Percentiles rank a stretch among this genome's conserved stretches.
phyloP scores from a whole-genome alignment of 2,888 invertebrate species.

The Sarcophaga subvicina region DNA sequence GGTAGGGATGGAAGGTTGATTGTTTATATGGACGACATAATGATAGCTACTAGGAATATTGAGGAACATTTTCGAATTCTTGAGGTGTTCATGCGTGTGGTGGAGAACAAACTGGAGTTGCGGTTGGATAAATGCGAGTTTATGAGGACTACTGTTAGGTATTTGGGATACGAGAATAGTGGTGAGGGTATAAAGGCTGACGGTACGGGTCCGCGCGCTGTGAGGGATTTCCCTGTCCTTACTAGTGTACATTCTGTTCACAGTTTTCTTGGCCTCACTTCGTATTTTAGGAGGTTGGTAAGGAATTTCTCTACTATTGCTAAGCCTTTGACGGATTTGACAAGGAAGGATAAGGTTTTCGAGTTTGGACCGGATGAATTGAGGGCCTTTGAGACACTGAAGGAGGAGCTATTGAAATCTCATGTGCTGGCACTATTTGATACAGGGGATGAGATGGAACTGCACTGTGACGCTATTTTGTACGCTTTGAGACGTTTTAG shows the following conservation, averaged over 20 bases:
- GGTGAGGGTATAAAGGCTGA: conserved; percentile 51
- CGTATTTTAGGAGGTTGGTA: conserved; percentile 61
- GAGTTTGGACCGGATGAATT: conserved; percentile 15
- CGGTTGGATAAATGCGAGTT: conserved; percentile 52
- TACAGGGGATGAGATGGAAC: conserved; percentile 72
- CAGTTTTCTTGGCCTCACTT: conserved; percentile 59
- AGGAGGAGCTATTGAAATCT: conserved; percentile 61
- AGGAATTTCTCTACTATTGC: conserved; percentile 59
- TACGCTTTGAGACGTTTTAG: conserved; percentile 79
- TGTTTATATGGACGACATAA: conserved; percentile 64
- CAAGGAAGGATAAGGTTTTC: conserved; percentile 60
- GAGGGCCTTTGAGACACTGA: conserved; percentile 42
- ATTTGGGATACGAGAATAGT: conserved; percentile 49
- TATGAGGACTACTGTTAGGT: conserved; percentile 32
- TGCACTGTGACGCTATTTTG: conserved; percentile 76
- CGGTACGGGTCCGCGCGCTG: conserved; percentile 27
- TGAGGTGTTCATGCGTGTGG: conserved; percentile 38
- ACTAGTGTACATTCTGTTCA: conserved; percentile 25
- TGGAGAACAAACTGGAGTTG: conserved; percentile 25
- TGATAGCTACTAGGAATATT: conserved; percentile 48
- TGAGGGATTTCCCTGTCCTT: conserved; percentile 26
- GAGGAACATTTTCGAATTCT: conserved; percentile 53
- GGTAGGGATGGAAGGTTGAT: conserved; percentile 44
- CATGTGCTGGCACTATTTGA: conserved; percentile 72
- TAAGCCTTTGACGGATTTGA: conserved; percentile 55